Evolutionary conservation across 2,888 invertebrate genomes (phyloP).

Genomic region (Lithosia quadra): DNA sequence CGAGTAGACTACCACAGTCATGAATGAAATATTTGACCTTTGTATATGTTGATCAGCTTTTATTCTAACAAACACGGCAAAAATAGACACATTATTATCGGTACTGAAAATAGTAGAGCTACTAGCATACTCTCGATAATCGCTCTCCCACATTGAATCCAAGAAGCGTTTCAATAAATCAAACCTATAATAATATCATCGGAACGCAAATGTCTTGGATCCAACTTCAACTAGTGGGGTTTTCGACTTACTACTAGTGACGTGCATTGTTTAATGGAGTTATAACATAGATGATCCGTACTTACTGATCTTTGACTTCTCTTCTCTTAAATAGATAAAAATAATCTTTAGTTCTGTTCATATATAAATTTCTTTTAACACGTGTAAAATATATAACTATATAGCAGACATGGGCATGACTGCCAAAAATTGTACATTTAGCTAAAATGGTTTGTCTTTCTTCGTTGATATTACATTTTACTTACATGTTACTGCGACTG

Average conservation of each 20-base stretch:
- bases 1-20: conserved; percentile 31
- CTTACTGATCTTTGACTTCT: too few species aligned
- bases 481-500: too few species aligned
- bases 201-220: conserved; percentile 64
- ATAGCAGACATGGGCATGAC: too few species aligned
- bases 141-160: conserved; percentile 73
- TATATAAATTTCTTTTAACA: too few species aligned
- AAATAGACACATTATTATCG: conserved; percentile 70
- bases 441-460: too few species aligned
- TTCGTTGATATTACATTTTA: too few species aligned
- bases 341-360: too few species aligned
- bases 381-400: too few species aligned
- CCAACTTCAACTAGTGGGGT: conserved; percentile 42
- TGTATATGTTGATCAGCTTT: conserved; percentile 50
- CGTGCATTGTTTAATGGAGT: conserved; percentile 36
- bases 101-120: conserved; percentile 68
- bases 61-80: conserved; percentile 53
- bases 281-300: background rate
- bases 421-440: too few species aligned
- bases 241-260: conserved; percentile 32
- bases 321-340: too few species aligned
- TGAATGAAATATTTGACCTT: conserved; percentile 54
- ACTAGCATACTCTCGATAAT: conserved; percentile 73
- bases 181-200: conserved; percentile 78
- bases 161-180: conserved; percentile 77